These are phyloP conservation scores for Campaea margaritaria DNA, from an alignment of 2,888 invertebrate species.

Conservation along the genomic window DNA sequence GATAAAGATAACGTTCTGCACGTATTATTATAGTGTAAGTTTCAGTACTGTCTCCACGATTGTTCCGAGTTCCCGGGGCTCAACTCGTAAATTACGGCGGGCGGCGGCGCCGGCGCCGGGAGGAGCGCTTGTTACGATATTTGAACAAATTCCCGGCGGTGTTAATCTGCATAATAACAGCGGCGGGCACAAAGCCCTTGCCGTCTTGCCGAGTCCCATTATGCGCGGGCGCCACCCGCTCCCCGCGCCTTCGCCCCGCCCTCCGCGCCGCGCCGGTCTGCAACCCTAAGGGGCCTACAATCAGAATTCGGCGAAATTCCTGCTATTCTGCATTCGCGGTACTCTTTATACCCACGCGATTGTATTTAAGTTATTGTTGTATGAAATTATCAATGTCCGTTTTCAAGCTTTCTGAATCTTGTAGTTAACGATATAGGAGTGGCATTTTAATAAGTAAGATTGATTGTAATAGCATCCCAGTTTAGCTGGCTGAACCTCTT, in stretches of 20 bases:
- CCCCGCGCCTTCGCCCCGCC: conserved; percentile 33
- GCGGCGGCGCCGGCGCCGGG: conserved; percentile 79
- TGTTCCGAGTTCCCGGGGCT: conserved; percentile 55
- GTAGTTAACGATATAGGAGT: no score
- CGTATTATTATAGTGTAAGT: conserved; percentile 1
- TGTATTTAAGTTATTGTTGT: neutral
- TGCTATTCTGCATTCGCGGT: conserved; percentile 10
- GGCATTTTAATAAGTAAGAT: no score
- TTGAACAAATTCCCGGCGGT: conserved; percentile 85
- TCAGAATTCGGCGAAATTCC: conserved; percentile 24
- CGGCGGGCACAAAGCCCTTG: conserved; percentile 80
- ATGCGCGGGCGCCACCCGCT: conserved; percentile 82
- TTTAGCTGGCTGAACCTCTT: no score
- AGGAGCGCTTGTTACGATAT: conserved; percentile 84
- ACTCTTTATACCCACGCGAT: conserved; percentile 16
- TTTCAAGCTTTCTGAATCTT: no score
- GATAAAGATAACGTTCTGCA: neutral
- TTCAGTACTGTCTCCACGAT: conserved; percentile 21
- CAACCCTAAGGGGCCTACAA: conserved; percentile 16
- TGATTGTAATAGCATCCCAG: no score
- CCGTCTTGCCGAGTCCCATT: conserved; percentile 82
- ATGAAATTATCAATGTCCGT: neutral
- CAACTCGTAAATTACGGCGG: conserved; percentile 79
- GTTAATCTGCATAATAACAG: conserved; percentile 86
- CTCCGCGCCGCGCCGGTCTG: neutral